Evolutionary conservation across 2,113 vertebrate species (phyloP).

Genomic region (Callipepla squamata): DNA sequence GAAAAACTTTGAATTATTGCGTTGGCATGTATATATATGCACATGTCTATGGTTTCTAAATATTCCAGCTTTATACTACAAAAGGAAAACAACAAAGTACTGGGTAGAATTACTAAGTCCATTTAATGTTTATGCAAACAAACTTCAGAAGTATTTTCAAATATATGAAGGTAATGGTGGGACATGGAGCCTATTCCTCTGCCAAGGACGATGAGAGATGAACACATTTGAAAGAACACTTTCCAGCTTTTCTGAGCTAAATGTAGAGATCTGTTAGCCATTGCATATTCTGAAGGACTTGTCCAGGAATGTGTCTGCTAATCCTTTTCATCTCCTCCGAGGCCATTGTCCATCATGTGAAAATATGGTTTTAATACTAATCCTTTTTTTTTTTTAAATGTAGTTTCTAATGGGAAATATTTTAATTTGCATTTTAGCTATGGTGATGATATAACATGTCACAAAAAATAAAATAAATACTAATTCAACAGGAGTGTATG

Average conservation of each 20-base stretch:
- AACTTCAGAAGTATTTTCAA: not conserved
- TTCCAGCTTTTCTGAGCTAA: not conserved
- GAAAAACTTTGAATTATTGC: not conserved
- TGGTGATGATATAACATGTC: not conserved
- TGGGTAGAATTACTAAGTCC: not conserved
- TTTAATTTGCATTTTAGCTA: not conserved
- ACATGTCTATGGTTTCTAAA: not conserved
- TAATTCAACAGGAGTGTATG: not conserved
- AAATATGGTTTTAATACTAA: not conserved
- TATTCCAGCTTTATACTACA: not conserved
- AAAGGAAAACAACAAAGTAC: not conserved
- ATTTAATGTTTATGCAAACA: not conserved
- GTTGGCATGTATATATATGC: rapidly evolving
- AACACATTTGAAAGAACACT: not conserved
- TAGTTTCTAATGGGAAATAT: not conserved
- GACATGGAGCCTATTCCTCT: not conserved
- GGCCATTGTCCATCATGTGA: not conserved
- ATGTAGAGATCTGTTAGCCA: not conserved
- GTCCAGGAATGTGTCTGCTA: not conserved
- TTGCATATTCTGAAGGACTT: not conserved
- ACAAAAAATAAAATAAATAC: not conserved
- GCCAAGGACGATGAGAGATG: not conserved
- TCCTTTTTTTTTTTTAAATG: not conserved
- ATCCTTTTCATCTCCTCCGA: not conserved
- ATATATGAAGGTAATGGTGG: not conserved